Base-by-base conservation (phyloP, 2,888 invertebrate species). In the Apomyelois bistriatella region DNA sequence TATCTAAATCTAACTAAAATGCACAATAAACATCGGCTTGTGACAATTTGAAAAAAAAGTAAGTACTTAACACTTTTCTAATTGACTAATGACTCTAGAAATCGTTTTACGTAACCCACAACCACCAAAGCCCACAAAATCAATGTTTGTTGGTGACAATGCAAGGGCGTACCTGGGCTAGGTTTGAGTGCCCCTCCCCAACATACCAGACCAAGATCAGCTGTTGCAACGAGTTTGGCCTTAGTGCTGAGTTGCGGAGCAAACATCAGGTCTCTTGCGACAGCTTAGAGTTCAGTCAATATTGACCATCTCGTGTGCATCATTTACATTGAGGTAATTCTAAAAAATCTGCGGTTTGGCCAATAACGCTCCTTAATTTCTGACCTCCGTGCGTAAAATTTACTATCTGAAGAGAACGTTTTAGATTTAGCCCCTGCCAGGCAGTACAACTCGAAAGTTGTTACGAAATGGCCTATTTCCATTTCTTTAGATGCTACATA, bases 241-340 rank as follows among this genome's bases (percentile, higher is more conserved):
- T 74, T 67, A 72, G 68, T 59, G 57, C 61, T 42, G 59, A 60
- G 60, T 65, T 58, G 65, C 58, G 60, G 50, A 55, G 64, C 64
- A 69, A 72, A 69, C 69, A 70, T 60, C 60, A 49, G 65, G 59
- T 58, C 59, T 56, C 56, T 79, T 79, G 71, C 73, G 66, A 68
- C 74, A 79, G 61, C 32, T 46, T 30, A 22, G 7, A 48, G 8
- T 28, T 8, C 22, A n/a, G 22, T 48, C 48, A 48, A 48, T 46
- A 46, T 46, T 46, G 46, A 35, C 32, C n/a, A 16, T 32, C 15
- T 16, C 16, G 16, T 46, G 46, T 32, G 32, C 32, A 46, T 32
- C 30, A 46, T 46, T 2, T 43, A 22, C 22, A 22, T 22, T 22
- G 22, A 22, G 22, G 22, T 22, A 5, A 22, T 22, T 22, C 22